Conservation (phyloP, 2,797 vertebrate genomes). For the Sebastes glaucus region DNA sequence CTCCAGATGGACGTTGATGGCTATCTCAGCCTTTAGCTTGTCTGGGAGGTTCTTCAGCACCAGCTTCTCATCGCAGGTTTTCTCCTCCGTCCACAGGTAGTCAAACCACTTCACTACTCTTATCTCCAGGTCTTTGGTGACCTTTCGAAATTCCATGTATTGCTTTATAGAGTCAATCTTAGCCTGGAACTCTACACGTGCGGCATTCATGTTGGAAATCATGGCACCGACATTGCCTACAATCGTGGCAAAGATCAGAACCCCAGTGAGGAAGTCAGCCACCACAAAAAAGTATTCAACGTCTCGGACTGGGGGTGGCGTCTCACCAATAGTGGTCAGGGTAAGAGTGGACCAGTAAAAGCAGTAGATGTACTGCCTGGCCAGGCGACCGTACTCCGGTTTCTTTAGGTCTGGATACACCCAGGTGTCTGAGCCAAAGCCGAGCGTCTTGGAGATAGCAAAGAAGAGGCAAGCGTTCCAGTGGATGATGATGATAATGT, state of each 20-base stretch:
- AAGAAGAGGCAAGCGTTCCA: constrained; percentile 97
- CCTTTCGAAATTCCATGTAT: constrained; percentile 96
- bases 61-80: constrained; percentile 93
- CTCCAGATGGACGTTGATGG: constrained; percentile 96
- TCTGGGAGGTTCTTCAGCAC: constrained; percentile 95
- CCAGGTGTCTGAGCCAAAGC: constrained; percentile 93
- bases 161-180: constrained; percentile 97
- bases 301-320: constrained; percentile 91
- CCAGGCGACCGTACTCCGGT: constrained; percentile 81
- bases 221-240: constrained; percentile 97
- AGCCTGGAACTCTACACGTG: constrained; percentile 92
- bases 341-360: constrained; percentile 98
- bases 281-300: constrained; percentile 95
- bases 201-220: constrained; percentile 97
- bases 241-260: constrained; percentile 97
- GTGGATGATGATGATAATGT: constrained; percentile 97
- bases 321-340: constrained; percentile 96
- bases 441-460: constrained; percentile 92
- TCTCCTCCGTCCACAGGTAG: constrained; percentile 96
- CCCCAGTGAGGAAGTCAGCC: constrained; percentile 92
- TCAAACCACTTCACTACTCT: constrained; percentile 98
- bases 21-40: constrained; percentile 96
- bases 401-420: constrained; percentile 88
- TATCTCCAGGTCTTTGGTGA: constrained; percentile 92
- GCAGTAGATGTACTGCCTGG: constrained; percentile 93